Evolutionary conservation across 2,113 vertebrate species (phyloP).

Genomic region (Pogonocichla stellata): DNA sequence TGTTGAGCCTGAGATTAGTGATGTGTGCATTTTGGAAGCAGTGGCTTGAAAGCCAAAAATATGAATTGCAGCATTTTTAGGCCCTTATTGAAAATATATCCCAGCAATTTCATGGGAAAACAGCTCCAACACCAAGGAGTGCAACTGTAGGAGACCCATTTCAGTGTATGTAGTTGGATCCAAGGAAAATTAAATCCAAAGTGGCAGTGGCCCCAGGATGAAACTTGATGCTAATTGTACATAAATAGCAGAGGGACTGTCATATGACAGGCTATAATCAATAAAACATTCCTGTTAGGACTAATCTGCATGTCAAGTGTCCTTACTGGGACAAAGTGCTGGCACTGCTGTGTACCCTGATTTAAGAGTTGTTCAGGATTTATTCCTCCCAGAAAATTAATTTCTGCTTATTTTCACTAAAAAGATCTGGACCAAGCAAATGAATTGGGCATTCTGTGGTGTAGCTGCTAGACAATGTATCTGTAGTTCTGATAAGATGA

Average conservation of each 20-base stretch:
- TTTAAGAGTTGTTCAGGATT: not conserved
- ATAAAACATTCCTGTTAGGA: constrained; percentile 26
- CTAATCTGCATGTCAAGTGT: constrained; percentile 21
- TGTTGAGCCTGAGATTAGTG: not conserved
- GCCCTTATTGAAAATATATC: not conserved
- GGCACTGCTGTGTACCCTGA: not conserved
- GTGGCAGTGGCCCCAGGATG: not conserved
- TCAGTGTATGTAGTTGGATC: not conserved
- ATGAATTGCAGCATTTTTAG: not conserved
- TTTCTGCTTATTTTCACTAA: not conserved
- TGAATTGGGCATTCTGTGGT: not conserved
- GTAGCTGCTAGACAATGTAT: not conserved
- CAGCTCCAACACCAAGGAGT: not conserved
- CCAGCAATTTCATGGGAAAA: not conserved
- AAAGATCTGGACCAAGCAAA: not conserved
- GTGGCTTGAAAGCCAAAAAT: not conserved
- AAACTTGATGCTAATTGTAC: constrained; percentile 39
- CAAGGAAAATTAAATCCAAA: not conserved
- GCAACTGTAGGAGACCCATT: not conserved
- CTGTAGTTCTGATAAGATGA: not conserved
- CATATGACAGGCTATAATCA: constrained; percentile 42
- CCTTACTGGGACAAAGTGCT: not conserved
- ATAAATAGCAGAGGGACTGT: constrained; percentile 32
- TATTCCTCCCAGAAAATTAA: not conserved
- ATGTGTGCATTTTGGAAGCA: not conserved